Percentiles rank a stretch among this genome's conserved stretches.
phyloP scores from a whole-genome alignment of 2,888 invertebrate genomes.

The Sceliomorpha sp. region DNA sequence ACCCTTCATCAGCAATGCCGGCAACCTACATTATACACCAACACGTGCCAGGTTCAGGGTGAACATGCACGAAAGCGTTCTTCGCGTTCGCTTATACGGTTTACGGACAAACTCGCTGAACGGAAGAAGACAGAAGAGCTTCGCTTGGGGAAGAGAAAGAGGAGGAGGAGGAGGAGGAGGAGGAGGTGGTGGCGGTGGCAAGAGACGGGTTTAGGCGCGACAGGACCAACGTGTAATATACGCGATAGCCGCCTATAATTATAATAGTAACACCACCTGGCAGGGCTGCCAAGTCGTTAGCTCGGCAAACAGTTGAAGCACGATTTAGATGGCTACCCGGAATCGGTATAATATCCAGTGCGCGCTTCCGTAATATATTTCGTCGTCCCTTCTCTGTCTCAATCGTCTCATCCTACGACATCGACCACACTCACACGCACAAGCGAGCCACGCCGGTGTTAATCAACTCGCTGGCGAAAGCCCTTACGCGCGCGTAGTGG shows the following conservation, averaged over 20 bases:
- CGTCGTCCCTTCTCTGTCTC: conserved; percentile 56
- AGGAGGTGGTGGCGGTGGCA: too few species aligned
- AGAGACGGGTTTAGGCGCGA: conserved; percentile 47
- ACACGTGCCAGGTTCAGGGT: conserved; percentile 66
- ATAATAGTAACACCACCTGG: conserved; percentile 75
- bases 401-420: conserved; percentile 15
- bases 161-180: too few species aligned
- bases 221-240: conserved; percentile 39
- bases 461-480: too few species aligned
- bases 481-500: too few species aligned
- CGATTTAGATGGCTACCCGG: conserved; percentile 63
- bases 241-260: conserved; percentile 66
- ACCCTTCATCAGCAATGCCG: conserved; percentile 78
- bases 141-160: too few species aligned
- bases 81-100: conserved; percentile 25
- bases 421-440: conserved; percentile 2
- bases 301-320: conserved; percentile 71
- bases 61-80: conserved; percentile 58
- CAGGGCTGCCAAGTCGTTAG: conserved; percentile 70
- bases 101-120: too few species aligned
- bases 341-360: conserved; percentile 68
- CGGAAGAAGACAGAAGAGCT: conserved; percentile 54
- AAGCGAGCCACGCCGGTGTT: too few species aligned
- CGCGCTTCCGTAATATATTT: conserved; percentile 67
- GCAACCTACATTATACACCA: conserved; percentile 72